Evolutionary conservation across 30 jellyfish, hydroid and myxozoan genomes (phyloP), one percentile per base, ranked within the genome.

Genomic region (Calvadosia cruxmelitensis): DNA sequence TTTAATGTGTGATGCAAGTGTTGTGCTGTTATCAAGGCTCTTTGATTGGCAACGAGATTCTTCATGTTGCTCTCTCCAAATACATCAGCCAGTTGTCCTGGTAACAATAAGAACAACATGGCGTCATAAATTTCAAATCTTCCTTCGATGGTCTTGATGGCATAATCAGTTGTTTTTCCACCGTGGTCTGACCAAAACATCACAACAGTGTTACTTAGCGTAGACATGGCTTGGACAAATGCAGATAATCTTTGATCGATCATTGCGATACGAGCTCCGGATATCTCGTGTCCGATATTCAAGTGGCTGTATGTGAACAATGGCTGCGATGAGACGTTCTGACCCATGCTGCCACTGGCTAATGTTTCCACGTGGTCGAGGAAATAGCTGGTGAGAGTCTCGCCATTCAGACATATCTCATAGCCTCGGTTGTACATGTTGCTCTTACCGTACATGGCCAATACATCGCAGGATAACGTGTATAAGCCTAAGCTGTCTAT

Each of bases 101-200:
- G 96, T n/a, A 79, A 29, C 30, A 77, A 25, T 52, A 79, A 27
- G 31, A 86, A 86, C 33, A 86, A 66, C 29, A 86, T 67, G 27
- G 96, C 65, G 69, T 86, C 96, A 49, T 73, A 80, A 1, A 80
- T 76, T 70, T 86, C 96, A 29, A 78, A 86, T 29, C 92, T 68
- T 0, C 96, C 96, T 20, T 92, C 51, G 27, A 86, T 33, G 10
- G 96, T 73, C 23, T 68, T 70, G 27, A 74, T 79, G 42, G 96
- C 49, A 48, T 86, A 86, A 33, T 64, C 69, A 0, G 86, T 65
- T 0, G 93, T 78, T 49, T 86, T 86, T 2, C 94, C 96, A 0
- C 96, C 96, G 32, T 86, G 96, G 53, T 86, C 96, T 20, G 96
- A 86, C 94, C 93, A 78, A 29, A 86, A 3, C 0, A 86, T 69